Evolutionary conservation across 2,888 invertebrate genomes (phyloP).

Genomic region (Tetheella fluctuosa): DNA sequence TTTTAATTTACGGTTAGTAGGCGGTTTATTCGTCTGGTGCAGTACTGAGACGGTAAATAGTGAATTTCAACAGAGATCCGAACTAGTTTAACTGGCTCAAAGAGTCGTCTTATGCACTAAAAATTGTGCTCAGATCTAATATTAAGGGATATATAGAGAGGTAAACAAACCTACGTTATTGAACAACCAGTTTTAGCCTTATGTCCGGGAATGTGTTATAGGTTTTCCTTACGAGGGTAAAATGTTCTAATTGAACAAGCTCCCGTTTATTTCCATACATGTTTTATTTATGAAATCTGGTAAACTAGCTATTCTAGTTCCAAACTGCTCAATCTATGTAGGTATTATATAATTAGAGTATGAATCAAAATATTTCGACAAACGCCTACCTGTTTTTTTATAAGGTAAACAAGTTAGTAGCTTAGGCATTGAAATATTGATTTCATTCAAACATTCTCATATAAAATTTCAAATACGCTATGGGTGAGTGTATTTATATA

Average conservation of each 20-base stretch:
- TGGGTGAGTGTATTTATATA: conserved; percentile 16
- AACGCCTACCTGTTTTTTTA: too few species aligned
- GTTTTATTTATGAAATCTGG: not conserved
- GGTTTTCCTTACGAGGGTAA: too few species aligned
- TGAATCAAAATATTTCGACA: too few species aligned
- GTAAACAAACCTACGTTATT: not conserved
- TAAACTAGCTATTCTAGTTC: not conserved
- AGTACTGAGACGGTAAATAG: not conserved
- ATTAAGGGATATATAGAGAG: not conserved
- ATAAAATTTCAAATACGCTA: conserved; percentile 9
- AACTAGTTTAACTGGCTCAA: not conserved
- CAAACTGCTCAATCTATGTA: too few species aligned
- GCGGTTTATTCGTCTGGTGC: too few species aligned
- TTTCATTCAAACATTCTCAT: not conserved
- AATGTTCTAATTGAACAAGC: too few species aligned
- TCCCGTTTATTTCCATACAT: too few species aligned
- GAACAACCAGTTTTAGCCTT: too few species aligned
- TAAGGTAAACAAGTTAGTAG: too few species aligned
- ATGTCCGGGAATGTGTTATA: too few species aligned
- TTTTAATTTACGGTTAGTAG: too few species aligned
- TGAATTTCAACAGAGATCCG: not conserved
- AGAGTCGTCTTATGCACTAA: not conserved
- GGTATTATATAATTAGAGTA: too few species aligned
- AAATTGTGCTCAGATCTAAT: not conserved
- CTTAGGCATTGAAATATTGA: not conserved